phyloP scores from a whole-genome alignment of 2,888 invertebrate genomes.

The Syritta pipiens region DNA sequence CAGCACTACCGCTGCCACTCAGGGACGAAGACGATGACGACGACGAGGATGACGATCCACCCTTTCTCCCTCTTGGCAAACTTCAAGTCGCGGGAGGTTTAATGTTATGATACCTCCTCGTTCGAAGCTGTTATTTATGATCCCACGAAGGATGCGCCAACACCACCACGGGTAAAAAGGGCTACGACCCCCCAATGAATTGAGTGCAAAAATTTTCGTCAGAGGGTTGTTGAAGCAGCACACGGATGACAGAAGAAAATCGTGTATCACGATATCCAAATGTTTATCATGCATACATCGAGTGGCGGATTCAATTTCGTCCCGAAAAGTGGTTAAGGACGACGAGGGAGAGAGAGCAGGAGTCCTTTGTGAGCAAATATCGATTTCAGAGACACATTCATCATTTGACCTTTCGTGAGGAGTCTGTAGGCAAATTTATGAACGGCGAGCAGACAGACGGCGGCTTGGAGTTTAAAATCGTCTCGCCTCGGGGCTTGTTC shows the following conservation, averaged over 20 bases:
- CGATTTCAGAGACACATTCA: constrained; percentile 27
- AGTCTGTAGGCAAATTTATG: constrained; percentile 4
- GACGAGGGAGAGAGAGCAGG: constrained; percentile 3
- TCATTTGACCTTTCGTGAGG: constrained; percentile 6
- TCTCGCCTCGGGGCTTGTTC: no score
- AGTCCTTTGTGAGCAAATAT: neutral
- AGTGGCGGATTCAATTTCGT: constrained; percentile 46
- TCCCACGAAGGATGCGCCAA: constrained; percentile 14
- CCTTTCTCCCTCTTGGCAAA: no score
- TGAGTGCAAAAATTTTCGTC: constrained; percentile 2
- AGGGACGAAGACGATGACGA: no score
- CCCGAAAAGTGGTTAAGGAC: constrained; percentile 30
- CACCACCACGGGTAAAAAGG: neutral
- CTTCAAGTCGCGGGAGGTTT: no score
- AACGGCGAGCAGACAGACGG: neutral
- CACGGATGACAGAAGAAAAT: constrained; percentile 33
- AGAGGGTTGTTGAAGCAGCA: constrained; percentile 13
- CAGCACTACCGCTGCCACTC: no score
- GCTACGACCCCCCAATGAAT: constrained; percentile 17
- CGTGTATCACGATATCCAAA: constrained; percentile 49
- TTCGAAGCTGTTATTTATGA: constrained; percentile 57
- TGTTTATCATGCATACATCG: constrained; percentile 47
- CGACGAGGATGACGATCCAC: no score
- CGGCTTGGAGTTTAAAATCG: no score
- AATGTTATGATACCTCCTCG: constrained; percentile 37